Base-by-base conservation (phyloP, 2,797 vertebrate genomes). In the Hozukius guyotensis region DNA sequence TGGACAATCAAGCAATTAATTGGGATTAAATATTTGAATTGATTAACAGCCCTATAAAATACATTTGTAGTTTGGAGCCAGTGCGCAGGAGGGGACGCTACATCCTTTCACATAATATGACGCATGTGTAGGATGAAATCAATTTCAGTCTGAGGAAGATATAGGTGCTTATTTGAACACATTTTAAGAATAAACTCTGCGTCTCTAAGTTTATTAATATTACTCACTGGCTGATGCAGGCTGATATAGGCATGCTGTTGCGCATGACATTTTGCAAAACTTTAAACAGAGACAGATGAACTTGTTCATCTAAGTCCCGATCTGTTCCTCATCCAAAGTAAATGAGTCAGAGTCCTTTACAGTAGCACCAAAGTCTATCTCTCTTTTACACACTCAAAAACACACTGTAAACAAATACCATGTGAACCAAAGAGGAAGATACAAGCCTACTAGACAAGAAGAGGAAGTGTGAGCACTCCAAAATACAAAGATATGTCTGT, bases 401-500 rank as follows among this genome's bases (percentile, higher is more conserved):
- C 4, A 65, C 5, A 49, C 46, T 20, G 18, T 53, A 53, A 53
- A 53, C 12, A 56, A 69, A 57, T 14, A 31, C 3, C 5, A 27
- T 4, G 4, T 20, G 5, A 56, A 20, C 24, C 13, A 64, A 3
- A 77, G 11, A 61, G 52, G 36, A 80, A 69, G 22, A n/a, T 5
- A 70, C 10, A 59, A 69, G 72, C 52, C 25, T 5, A 72, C 22
- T 3, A 74, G 53, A 73, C 49, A 69, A 66, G 75, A 90, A 86
- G 75, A 90, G 87, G 89, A 93, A 90, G 77, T 72, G 42, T 25
- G 32, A 80, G 53, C 57, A 20, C 31, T 82, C 12, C 49, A 69
- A 80, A 81, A 84, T 20, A 84, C 14, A 77, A 84, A 34, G 34
- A 70, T 63, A 63, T 71, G 76, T 86, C 82, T 22, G 36, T 25